Evolutionary conservation across 2,797 vertebrate species (phyloP).

Genomic region (Hypotaenidia philippensis): DNA sequence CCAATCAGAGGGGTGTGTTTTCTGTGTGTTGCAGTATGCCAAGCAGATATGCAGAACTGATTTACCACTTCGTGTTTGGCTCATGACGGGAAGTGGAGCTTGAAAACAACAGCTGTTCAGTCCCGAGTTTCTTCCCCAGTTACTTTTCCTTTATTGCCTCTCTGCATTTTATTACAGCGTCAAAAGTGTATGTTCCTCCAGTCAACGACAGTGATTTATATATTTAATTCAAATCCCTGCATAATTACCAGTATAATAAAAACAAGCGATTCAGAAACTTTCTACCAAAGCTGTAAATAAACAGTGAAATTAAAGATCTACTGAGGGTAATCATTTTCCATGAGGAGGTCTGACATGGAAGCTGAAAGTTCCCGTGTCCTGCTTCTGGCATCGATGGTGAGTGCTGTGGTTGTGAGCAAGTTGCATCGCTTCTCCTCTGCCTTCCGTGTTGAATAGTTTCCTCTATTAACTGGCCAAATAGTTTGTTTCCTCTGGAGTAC

Average conservation of each 20-base stretch:
- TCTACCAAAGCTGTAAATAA: neutral
- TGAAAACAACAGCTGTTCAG: neutral
- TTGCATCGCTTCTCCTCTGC: neutral
- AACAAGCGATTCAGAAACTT: neutral
- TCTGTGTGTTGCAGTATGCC: neutral
- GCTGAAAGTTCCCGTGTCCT: neutral
- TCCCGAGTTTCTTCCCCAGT: neutral
- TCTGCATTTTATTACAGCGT: neutral
- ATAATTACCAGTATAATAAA: neutral
- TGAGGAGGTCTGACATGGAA: rapidly evolving
- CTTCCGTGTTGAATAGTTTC: slow-evolving; percentile 51
- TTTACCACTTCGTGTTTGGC: neutral
- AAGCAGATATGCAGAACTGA: neutral
- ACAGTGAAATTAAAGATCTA: neutral
- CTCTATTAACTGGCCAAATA: slow-evolving; percentile 49
- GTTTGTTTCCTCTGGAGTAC: slow-evolving; percentile 59
- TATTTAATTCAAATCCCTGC: neutral
- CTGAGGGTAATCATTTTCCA: neutral
- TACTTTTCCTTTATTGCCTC: neutral
- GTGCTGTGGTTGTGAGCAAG: neutral
- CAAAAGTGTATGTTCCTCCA: neutral
- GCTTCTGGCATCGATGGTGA: neutral
- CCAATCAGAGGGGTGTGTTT: neutral
- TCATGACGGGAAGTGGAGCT: neutral
- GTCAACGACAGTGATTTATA: neutral